Evolutionary conservation across 2,113 vertebrate genomes (phyloP), one percentile per base, ranked within the genome.

Genomic region (Galbula dea): DNA sequence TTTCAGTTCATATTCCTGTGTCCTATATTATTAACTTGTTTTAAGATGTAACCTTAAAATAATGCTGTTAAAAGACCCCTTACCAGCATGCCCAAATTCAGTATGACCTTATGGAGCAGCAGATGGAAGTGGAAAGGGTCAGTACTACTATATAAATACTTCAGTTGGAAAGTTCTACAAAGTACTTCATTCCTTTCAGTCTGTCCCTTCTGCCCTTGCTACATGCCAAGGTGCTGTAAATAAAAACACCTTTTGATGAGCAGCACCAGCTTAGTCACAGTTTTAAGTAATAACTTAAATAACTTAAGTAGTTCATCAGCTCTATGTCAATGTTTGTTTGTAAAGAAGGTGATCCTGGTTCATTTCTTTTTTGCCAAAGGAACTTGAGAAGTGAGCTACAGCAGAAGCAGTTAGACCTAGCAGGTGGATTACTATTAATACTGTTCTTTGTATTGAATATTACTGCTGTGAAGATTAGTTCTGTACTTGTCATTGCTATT

Each of bases 331-430:
- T 54, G 65, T 48, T 87, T 94, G 96, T 95, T 87, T 94, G 96
- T 95, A 92, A 96, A 94, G 95, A 97, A 94, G 97, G 95, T 96
- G 97, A 97, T 96, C 96, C 80, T 95, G 96, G 97, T 97, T 97
- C 97, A 97, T 94, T 94, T 97, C 94, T 83, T 58, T 97, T 95
- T 83, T 58, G 69, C 80, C 65, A 75, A 97, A 97, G 95, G 95
- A 97, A 97, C 98, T 98, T 97, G 97, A 97, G 98, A 98, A 91
- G 81, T 97, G 97, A 86, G 51, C 55, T 77, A 63, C 43, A 68
- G 73, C 52, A 88, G 45, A 26, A 94, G 58, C 54, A 45, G 36
- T 80, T 51, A 79, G 78, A 74, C 48, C 32, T 48, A 37, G 9
- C 57, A 86, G 34, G 37, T 83, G 23, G 41, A 45, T 84, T 84